Evolutionary conservation across 2,888 invertebrate species (phyloP), one percentile per base, ranked within the genome.

Genomic region (Spodoptera exigua): DNA sequence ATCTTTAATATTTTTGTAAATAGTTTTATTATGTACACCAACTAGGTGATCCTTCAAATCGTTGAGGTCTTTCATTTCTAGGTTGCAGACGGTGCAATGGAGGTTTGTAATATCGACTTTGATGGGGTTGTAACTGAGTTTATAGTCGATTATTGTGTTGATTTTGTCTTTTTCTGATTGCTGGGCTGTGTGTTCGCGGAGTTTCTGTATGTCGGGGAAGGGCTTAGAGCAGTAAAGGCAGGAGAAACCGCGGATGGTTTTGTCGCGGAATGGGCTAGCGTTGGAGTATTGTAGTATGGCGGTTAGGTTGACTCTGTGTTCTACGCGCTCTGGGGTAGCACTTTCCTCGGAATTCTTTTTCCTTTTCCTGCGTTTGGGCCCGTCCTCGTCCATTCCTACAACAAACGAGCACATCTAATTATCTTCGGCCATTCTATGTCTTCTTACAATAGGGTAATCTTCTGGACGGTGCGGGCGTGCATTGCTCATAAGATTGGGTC

Each of bases 391-490:
- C 85, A 87, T 88, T 89, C 92, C 93, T 93, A 93, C 86, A 93
- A 93, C 93, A 93, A 92, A 92, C 90, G 92, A 87, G 83, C 85
- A 88, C 84, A 90, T 88, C 90, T 92, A 88, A 87, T 92, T 90
- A 91, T 90, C 89, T 88, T 83, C 85, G 76, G 83, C 85, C 74
- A 74, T 73, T 85, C 80, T 81, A 76, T 70, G 70, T 83, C 83
- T 85, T 74, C 77, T 45, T 69, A 68, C 76, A 81, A 81, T 79
- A 84, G 77, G 68, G 71, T 68, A 77, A 74, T 73, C 70, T 73
- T 80, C 73, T 59, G 69, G 70, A 72, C 69, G 41, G 10, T 53
- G 36, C 60, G 63, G 57, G 52, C 49, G 53, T 65, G 54, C 48
- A 49, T 62, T 59, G 27, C 27, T 27, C 27, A 27, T 7, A 9